phyloP scores from a whole-genome alignment of 1,140 invertebrate species.

The Drosophila lowei region DNA sequence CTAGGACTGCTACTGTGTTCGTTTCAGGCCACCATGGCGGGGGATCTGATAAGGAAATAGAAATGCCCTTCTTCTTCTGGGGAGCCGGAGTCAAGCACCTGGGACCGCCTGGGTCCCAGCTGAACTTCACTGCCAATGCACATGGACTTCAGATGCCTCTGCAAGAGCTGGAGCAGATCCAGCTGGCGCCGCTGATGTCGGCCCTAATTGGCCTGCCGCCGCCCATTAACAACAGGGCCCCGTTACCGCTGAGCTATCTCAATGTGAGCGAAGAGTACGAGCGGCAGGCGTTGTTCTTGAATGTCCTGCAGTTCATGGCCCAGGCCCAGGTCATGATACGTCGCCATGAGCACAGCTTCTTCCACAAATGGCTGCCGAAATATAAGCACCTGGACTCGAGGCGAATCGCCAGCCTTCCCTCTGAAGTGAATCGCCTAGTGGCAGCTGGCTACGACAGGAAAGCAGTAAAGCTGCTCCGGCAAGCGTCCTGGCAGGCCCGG shows the following conservation, averaged over 20 bases:
- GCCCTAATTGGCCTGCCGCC: constrained; percentile 74
- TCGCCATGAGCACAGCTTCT: constrained; percentile 38
- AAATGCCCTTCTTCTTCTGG: constrained; percentile 33
- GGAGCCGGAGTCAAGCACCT: constrained; percentile 15
- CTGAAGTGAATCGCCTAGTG: neutral
- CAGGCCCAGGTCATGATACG: constrained; percentile 24
- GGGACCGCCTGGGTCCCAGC: neutral
- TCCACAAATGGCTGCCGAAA: constrained; percentile 36
- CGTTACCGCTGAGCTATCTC: constrained; percentile 15
- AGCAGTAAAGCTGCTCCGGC: constrained; percentile 15
- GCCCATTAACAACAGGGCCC: constrained; percentile 32
- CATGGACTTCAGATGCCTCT: constrained; percentile 9
- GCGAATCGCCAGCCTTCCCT: constrained; percentile 17
- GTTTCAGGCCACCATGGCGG: constrained; percentile 91
- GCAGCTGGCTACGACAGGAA: neutral
- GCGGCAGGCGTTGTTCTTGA: constrained; percentile 85
- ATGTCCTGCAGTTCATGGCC: constrained; percentile 13
- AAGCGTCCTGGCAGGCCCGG: constrained; percentile 73
- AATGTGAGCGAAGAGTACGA: constrained; percentile 13
- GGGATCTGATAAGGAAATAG: neutral
- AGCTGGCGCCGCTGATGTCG: constrained; percentile 28
- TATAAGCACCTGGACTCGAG: constrained; percentile 32
- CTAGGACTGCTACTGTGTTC: neutral
- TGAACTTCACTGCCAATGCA: neutral
- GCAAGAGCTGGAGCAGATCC: constrained; percentile 17